Evolutionary conservation across 2,888 invertebrate species (phyloP).

Genomic region (Emmelina monodactyla): DNA sequence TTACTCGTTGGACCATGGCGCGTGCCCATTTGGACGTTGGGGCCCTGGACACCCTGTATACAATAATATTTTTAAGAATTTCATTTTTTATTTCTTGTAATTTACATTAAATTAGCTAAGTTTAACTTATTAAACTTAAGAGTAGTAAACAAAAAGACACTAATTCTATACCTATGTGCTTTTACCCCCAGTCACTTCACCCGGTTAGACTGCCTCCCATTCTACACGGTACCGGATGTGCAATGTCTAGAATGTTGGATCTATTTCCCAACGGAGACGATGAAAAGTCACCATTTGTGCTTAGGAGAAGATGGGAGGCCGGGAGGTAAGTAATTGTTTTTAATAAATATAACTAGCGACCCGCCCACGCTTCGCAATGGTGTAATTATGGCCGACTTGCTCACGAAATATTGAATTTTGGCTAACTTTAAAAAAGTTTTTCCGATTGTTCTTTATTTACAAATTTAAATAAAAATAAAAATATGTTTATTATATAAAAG

Average conservation of each 20-base stretch:
- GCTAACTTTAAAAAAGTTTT: not conserved
- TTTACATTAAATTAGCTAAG: too few relatives aligned
- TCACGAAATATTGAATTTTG: not conserved
- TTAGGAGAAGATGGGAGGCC: constrained; percentile 25
- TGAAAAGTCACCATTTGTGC: constrained; percentile 27
- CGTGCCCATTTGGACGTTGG: too few relatives aligned
- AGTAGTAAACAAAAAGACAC: not conserved
- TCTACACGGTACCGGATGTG: constrained; percentile 27
- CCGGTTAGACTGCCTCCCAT: constrained; percentile 22
- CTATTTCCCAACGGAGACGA: constrained; percentile 24
- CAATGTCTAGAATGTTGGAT: constrained; percentile 30
- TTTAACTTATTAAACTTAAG: too few relatives aligned
- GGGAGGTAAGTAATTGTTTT: constrained; percentile 13
- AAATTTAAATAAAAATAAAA: too few relatives aligned
- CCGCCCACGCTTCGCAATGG: not conserved
- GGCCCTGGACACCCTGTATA: too few relatives aligned
- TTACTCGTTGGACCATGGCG: too few relatives aligned
- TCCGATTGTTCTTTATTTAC: too few relatives aligned
- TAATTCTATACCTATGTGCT: not conserved
- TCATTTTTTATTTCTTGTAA: too few relatives aligned
- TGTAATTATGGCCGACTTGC: not conserved
- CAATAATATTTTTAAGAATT: too few relatives aligned
- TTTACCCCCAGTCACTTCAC: constrained; percentile 27
- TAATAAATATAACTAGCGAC: not conserved
- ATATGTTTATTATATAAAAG: too few relatives aligned